Base-by-base conservation (phyloP, 2,888 invertebrate genomes). In the Dermolepida albohirtum region DNA sequence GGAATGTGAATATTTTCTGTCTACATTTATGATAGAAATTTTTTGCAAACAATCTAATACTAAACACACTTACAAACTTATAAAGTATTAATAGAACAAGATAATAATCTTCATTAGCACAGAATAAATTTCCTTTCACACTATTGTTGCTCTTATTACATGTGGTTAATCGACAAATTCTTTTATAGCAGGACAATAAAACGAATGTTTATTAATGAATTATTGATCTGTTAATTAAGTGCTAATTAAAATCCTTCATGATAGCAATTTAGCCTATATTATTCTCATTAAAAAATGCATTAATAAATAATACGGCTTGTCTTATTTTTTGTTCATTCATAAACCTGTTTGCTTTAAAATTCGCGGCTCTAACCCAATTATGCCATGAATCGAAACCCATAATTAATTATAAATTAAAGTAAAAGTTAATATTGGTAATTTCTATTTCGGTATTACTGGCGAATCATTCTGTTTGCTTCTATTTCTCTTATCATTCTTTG, bases 341-440 rank as follows among this genome's bases (percentile, higher is more conserved):
- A 16, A 16, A 34, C 17, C 47, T 47, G 29, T 22, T 62, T 47
- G 14, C 34, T 47, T 16, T 34, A 62, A 47, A 34, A 34, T 49
- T 62, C 34, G 34, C 47, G n/a, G 34, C 14, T 22, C 5, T 55
- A 55, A 41, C 55, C 41, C 11, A 41, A 40, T 55, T 55, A 55
- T 41, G 40, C n/a, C 40, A 11, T 41, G 22, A 5, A 16, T 27
- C 10, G 44, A 39, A 62, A 62, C 34, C 29, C 10, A 16, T 14
- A 59, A 59, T 59, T 59, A 59, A 34, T 59, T 59, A 47, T 47
- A 47, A 47, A 59, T 44, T 44, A 44, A 34, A 59, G 59, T 16
- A 62, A 41, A 41, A 50, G 50, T 50, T 50, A 50, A 22, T 5
- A 34, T 47, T 59, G 44, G 29, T 59, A 34, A 44, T 59, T 59